A percentile compares a stretch with the other conserved stretches of the same genome.
Evolutionary conservation across 2,797 vertebrate species (phyloP).

Genomic region (Thripadectes ignobilis): DNA sequence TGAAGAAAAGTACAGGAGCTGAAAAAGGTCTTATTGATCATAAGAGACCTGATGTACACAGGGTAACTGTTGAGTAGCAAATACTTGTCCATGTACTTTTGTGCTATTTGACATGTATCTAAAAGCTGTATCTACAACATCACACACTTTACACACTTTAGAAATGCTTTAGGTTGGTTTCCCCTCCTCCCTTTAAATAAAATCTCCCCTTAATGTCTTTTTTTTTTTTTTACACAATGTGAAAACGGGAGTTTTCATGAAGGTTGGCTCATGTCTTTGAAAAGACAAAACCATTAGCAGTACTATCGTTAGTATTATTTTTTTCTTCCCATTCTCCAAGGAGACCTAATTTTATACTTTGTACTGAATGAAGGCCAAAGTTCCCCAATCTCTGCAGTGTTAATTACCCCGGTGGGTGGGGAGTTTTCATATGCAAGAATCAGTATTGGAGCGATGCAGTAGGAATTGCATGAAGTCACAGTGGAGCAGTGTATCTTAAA

Average conservation of each 20-base stretch:
- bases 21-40: background rate
- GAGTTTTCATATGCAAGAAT: background rate
- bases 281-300: background rate
- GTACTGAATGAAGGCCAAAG: background rate
- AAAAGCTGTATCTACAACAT: background rate
- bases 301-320: background rate
- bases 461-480: background rate
- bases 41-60: background rate
- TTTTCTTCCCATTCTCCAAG: background rate
- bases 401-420: background rate
- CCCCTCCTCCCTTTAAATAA: background rate
- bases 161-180: background rate
- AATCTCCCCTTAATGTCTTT: background rate
- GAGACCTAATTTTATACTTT: background rate
- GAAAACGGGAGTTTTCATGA: background rate
- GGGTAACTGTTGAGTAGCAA: background rate
- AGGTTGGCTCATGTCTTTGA: background rate
- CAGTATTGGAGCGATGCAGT: background rate
- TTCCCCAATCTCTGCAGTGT: background rate
- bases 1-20: background rate
- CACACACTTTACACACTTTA: constrained; percentile 1
- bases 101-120: constrained; percentile 8
- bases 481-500: background rate
- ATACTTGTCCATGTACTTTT: background rate
- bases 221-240: background rate